Percentiles rank a stretch among this genome's conserved stretches.
Conservation (phyloP, 2,797 vertebrate genomes). For the Florisuga fusca region DNA sequence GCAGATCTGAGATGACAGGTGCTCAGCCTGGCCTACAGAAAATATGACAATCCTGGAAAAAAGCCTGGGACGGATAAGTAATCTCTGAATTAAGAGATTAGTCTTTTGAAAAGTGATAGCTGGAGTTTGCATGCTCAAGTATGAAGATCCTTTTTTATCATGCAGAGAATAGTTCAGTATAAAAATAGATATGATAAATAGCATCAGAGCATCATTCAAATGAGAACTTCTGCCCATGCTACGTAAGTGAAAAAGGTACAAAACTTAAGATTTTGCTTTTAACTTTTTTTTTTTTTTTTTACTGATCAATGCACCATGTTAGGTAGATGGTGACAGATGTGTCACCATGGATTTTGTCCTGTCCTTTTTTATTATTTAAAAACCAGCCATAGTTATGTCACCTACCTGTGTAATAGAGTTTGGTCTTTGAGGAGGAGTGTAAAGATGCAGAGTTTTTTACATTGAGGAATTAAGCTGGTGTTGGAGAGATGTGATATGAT, state of each 20-base stretch:
- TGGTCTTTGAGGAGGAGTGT: not conserved
- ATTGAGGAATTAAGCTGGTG: not conserved
- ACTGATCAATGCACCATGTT: not conserved
- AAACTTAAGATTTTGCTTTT: not conserved
- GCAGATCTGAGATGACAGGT: not conserved
- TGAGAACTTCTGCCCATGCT: not conserved
- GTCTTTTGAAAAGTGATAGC: not conserved
- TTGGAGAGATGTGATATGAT: not conserved
- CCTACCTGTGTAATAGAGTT: not conserved
- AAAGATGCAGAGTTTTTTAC: not conserved
- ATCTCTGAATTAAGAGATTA: not conserved
- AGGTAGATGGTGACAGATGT: not conserved
- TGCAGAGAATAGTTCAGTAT: not conserved
- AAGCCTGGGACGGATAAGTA: not conserved
- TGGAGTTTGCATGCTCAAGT: not conserved
- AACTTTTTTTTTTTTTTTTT: not conserved
- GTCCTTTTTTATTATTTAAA: not conserved
- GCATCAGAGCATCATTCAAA: not conserved
- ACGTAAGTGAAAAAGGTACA: not conserved
- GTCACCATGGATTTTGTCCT: not conserved
- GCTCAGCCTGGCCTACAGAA: not conserved
- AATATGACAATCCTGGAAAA: not conserved
- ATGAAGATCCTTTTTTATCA: not conserved
- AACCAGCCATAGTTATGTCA: not conserved
- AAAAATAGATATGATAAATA: slow-evolving; percentile 29